These are phyloP conservation scores for Willisornis vidua DNA, from an alignment of 2,113 vertebrate genomes.

Conservation along the genomic window DNA sequence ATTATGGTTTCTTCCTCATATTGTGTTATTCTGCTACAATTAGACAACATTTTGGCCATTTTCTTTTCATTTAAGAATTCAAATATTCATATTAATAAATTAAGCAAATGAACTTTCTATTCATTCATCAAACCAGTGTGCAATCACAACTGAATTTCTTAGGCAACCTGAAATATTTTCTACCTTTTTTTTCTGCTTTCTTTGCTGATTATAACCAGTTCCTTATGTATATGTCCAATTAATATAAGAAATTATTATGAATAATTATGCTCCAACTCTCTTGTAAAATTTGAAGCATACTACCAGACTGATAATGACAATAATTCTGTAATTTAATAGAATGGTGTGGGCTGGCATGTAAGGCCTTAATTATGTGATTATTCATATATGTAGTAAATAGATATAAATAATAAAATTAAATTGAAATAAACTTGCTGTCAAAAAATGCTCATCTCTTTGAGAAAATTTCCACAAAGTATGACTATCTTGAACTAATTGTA, in stretches of 20 bases:
- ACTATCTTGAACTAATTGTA: not conserved
- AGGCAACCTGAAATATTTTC: not conserved
- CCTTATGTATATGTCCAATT: not conserved
- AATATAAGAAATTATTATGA: not conserved
- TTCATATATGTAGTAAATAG: not conserved
- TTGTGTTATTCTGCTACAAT: not conserved
- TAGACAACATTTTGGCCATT: not conserved
- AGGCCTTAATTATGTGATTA: not conserved
- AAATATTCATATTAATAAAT: not conserved
- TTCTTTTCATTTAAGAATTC: not conserved
- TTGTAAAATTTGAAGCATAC: not conserved
- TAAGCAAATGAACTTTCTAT: not conserved
- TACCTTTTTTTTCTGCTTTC: not conserved
- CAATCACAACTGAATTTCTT: not conserved
- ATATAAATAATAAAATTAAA: not conserved
- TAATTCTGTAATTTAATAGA: not conserved
- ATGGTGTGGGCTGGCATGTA: not conserved
- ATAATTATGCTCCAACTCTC: not conserved
- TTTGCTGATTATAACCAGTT: not conserved
- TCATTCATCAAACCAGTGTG: not conserved
- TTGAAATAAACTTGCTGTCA: not conserved
- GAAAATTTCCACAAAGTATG: not conserved
- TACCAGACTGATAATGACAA: not conserved
- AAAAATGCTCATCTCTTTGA: not conserved
- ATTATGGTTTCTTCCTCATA: not conserved